Percentiles rank a stretch among this genome's conserved stretches.
phyloP scores from a whole-genome alignment of 2,888 invertebrate genomes.

The Biston betularia region DNA sequence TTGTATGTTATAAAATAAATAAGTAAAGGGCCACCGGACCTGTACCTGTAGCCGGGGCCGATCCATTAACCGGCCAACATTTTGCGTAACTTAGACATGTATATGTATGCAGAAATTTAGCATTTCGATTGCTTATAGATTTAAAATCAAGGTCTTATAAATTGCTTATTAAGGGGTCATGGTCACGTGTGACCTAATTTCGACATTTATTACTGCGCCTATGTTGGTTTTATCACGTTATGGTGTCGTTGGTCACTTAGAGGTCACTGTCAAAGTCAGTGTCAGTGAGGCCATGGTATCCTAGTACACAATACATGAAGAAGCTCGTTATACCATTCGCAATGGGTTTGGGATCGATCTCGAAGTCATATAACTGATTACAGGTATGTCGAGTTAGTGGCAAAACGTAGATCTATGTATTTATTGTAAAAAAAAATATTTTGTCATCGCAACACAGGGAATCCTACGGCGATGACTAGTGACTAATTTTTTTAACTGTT shows the following conservation, averaged over 20 bases:
- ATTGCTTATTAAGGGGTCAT: slow-evolving; percentile 35
- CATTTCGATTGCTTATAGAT: slow-evolving; percentile 42
- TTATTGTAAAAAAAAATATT: too few species aligned
- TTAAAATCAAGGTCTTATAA: slow-evolving; percentile 38
- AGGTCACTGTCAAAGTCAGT: background rate
- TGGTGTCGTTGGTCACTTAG: background rate
- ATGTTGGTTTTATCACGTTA: background rate
- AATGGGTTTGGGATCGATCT: too few species aligned
- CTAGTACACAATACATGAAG: too few species aligned
- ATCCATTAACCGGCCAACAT: slow-evolving; percentile 11
- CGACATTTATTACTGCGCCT: slow-evolving; percentile 12
- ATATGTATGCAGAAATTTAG: slow-evolving; percentile 42
- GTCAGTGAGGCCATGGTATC: background rate
- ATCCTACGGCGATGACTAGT: too few species aligned
- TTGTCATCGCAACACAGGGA: too few species aligned
- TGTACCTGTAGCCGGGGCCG: slow-evolving; percentile 36
- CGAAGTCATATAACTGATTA: too few species aligned
- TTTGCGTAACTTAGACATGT: slow-evolving; percentile 38
- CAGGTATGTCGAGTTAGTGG: too few species aligned
- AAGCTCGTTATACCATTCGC: too few species aligned
- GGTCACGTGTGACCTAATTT: slow-evolving; percentile 35
- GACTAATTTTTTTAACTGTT: too few species aligned
- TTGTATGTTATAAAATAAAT: background rate
- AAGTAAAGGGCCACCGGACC: slow-evolving; percentile 28
- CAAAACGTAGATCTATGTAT: too few species aligned